A percentile compares a stretch with the other conserved stretches of the same genome.
Conservation (phyloP, 2,888 invertebrate genomes). For the Heterodera filipjevi region DNA sequence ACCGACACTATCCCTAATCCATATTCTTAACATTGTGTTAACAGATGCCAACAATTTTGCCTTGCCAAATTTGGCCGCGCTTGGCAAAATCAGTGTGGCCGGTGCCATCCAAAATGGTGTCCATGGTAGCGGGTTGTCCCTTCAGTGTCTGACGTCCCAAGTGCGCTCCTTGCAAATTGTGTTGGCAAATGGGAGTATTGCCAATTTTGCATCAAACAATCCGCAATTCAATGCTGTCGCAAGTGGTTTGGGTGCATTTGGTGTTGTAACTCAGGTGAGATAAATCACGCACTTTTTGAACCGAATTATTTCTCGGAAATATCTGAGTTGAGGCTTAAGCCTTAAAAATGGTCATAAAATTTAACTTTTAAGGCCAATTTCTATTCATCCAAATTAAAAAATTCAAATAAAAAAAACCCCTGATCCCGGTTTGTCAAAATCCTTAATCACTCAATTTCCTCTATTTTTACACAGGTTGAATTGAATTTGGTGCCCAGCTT, state of each 20-base stretch:
- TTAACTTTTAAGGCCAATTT: too few species aligned
- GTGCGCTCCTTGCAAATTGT: conserved; percentile 17
- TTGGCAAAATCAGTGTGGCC: conserved; percentile 11
- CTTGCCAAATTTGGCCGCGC: background rate
- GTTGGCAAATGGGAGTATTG: conserved; percentile 17
- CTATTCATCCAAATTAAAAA: too few species aligned
- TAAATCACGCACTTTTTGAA: too few species aligned
- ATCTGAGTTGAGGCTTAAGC: too few species aligned
- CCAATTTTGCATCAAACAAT: background rate
- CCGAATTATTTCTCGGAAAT: too few species aligned
- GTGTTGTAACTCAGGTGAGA: background rate
- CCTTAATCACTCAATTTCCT: too few species aligned
- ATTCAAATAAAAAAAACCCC: too few species aligned
- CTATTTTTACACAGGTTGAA: background rate
- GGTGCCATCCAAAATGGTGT: conserved; percentile 19
- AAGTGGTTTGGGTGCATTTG: background rate
- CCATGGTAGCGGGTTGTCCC: conserved; percentile 16
- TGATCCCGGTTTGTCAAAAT: too few species aligned
- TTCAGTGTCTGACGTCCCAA: background rate
- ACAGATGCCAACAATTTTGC: conserved; percentile 16
- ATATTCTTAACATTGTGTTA: background rate
- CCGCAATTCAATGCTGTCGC: conserved; percentile 16
- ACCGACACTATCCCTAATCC: background rate
- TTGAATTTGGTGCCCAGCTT: conserved; percentile 15
- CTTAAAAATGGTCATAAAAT: too few species aligned